These are phyloP conservation scores for Acrocephalus arundinaceus DNA, from an alignment of 2,113 vertebrate species.

Conservation along the genomic window DNA sequence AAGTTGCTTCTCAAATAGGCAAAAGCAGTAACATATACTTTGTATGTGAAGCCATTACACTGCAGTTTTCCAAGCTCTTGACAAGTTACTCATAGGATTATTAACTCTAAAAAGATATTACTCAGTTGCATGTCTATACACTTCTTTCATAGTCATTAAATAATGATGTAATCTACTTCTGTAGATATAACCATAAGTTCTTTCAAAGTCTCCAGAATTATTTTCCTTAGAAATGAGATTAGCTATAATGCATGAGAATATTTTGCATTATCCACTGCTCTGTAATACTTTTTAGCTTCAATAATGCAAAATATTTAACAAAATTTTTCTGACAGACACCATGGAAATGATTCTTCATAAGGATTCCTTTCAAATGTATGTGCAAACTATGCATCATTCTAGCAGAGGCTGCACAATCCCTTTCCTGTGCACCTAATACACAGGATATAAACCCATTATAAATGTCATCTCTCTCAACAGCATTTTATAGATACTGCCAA, in stretches of 20 bases:
- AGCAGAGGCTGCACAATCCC: not conserved
- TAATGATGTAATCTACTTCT: not conserved
- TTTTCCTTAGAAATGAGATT: not conserved
- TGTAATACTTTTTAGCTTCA: not conserved
- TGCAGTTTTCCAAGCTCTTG: not conserved
- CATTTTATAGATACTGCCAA: not conserved
- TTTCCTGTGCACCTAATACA: not conserved
- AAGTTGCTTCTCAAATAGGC: not conserved
- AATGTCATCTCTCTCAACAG: not conserved
- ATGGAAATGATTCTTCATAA: not conserved
- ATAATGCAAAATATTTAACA: not conserved
- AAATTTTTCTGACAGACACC: not conserved
- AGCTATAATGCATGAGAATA: not conserved
- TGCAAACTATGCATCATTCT: not conserved
- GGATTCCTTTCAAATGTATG: not conserved
- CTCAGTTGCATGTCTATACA: not conserved
- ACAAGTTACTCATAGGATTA: not conserved
- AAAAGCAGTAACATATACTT: not conserved
- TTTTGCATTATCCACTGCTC: not conserved
- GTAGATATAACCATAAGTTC: not conserved
- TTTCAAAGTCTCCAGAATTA: not conserved
- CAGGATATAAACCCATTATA: not conserved
- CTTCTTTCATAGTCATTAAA: not conserved
- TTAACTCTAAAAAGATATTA: not conserved
- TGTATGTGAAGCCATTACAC: not conserved